Conservation (phyloP, 2,113 vertebrate species). For the Cariama cristata region DNA sequence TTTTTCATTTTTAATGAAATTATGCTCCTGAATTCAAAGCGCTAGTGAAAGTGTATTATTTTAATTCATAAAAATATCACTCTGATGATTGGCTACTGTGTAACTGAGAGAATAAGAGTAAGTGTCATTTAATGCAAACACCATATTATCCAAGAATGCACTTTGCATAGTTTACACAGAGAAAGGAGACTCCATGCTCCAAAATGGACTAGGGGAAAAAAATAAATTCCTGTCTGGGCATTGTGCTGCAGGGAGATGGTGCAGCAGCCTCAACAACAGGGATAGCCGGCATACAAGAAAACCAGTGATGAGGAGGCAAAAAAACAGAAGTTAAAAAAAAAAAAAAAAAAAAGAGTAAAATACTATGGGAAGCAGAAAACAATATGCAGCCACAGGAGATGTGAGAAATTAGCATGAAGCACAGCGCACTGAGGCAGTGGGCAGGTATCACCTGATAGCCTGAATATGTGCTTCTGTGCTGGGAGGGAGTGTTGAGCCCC, state of each 20-base stretch:
- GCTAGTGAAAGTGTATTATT: not conserved
- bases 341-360: not conserved
- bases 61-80: not conserved
- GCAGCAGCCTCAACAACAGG: not conserved
- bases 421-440: not conserved
- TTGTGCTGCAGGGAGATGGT: not conserved
- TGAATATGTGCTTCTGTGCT: not conserved
- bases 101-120: not conserved
- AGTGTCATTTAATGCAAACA: not conserved
- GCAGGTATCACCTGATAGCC: not conserved
- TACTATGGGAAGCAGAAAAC: not conserved
- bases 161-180: fast-evolving
- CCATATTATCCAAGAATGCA: no score
- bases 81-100: not conserved
- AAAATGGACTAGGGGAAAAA: not conserved
- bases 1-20: conserved; percentile 46
- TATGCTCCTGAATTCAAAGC: not conserved
- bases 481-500: not conserved
- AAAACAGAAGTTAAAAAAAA: not conserved
- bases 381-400: not conserved
- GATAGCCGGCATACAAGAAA: not conserved
- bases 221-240: not conserved
- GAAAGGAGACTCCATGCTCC: not conserved
- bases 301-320: not conserved
- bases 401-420: not conserved